Conservation (phyloP, 2,113 vertebrate genomes). For the Oplegnathus fasciatus region DNA sequence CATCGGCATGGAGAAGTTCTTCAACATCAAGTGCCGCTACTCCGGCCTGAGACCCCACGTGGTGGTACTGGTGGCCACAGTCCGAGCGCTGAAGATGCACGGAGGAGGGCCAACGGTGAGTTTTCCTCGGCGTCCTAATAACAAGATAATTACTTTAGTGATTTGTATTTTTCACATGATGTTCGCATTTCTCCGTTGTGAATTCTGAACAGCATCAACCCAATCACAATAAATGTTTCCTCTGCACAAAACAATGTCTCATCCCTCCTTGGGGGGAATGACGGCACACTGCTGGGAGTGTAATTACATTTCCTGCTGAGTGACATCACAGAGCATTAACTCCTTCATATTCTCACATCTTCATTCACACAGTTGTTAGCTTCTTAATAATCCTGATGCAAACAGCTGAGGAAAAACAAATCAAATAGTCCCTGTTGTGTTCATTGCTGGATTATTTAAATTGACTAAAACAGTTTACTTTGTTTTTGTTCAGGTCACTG, state of each 20-base stretch:
- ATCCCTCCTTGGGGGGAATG: neutral
- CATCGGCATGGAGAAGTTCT: conserved; percentile 99
- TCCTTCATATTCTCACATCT: neutral
- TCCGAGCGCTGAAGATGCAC: conserved; percentile 98
- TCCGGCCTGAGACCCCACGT: conserved; percentile 94
- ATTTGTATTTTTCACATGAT: neutral
- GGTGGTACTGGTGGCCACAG: conserved; percentile 95
- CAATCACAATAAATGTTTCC: neutral
- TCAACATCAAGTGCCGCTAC: conserved; percentile 97
- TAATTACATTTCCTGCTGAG: conserved; percentile 11
- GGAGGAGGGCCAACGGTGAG: conserved; percentile 96
- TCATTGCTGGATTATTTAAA: neutral
- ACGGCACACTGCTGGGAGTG: neutral
- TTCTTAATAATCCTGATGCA: neutral
- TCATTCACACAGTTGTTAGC: neutral
- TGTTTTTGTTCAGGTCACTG: conserved; percentile 88
- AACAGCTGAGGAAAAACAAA: neutral
- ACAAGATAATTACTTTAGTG: neutral
- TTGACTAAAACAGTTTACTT: neutral
- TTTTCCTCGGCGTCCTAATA: neutral
- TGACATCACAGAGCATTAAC: neutral
- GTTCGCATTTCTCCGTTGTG: neutral
- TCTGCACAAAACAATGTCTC: neutral
- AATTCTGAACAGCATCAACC: neutral
- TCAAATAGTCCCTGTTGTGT: neutral